Conservation (phyloP, 2,888 invertebrate species). For the Cyclophora punctaria region DNA sequence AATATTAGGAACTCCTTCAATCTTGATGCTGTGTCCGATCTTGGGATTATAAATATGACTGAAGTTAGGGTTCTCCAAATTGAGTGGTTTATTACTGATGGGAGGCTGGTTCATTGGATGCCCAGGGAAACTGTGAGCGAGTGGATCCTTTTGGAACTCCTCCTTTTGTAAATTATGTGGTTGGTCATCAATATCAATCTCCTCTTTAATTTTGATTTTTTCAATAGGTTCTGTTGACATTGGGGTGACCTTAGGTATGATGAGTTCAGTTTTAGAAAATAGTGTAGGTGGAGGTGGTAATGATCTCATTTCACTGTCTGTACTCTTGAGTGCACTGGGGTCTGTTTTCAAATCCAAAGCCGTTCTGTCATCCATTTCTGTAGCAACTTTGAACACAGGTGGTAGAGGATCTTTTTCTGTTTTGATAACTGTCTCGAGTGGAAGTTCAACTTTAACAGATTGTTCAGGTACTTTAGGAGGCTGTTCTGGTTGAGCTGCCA, state of each 20-base stretch:
- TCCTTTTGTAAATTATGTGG: slow-evolving; percentile 59
- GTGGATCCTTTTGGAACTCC: slow-evolving; percentile 63
- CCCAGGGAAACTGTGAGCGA: slow-evolving; percentile 59
- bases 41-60: slow-evolving; percentile 65
- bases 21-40: slow-evolving; percentile 59
- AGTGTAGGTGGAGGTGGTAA: slow-evolving; percentile 38
- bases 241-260: slow-evolving; percentile 76
- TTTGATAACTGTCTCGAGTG: slow-evolving; percentile 48
- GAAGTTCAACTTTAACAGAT: slow-evolving; percentile 47
- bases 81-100: slow-evolving; percentile 48
- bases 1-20: slow-evolving; percentile 60
- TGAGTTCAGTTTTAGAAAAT: slow-evolving; percentile 76
- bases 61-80: slow-evolving; percentile 65
- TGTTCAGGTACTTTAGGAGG: slow-evolving; percentile 46
- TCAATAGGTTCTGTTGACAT: slow-evolving; percentile 68
- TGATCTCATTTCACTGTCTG: slow-evolving; percentile 49
- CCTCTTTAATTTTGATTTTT: slow-evolving; percentile 70
- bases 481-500: slow-evolving; percentile 34
- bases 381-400: slow-evolving; percentile 41
- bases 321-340: slow-evolving; percentile 35
- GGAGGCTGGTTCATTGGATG: slow-evolving; percentile 46
- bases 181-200: slow-evolving; percentile 65
- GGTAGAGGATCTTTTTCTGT: slow-evolving; percentile 55
- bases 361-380: slow-evolving; percentile 58
- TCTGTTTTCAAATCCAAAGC: slow-evolving; percentile 63